Base-by-base conservation (phyloP, 2,797 vertebrate species). In the Characodon lateralis region DNA sequence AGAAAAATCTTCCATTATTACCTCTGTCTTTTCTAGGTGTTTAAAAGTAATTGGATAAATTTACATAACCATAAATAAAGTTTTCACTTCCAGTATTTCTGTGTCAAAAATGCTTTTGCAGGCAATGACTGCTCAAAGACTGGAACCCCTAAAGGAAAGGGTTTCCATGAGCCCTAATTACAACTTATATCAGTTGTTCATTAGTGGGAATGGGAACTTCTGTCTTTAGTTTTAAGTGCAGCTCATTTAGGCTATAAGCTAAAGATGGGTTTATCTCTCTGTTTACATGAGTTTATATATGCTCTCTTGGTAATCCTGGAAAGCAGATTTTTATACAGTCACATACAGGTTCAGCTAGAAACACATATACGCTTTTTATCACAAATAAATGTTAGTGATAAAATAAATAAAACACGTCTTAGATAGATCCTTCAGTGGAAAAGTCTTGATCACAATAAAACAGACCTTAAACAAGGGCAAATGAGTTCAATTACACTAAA, bases 401-500 rank as follows among this genome's bases (percentile, higher is more conserved):
- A 63, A 59, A 28, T 16, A 16, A 26, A 61, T 61, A 16, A 63
- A 31, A 35, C 5, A 35, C 12, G 35, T 65, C 16, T 39, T 28
- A 66, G 24, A 68, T 1, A 68, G 43, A 43, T 46, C 5, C 68
- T 50, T 58, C 28, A 2, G 14, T 20, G 43, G 48, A 75, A 6
- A 70, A 58, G 31, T 43, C 3, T 41, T 22, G 13, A 18, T 31
- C 3, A 50, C n/a, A 13, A 22, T 28, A 73, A 74, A 82, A 58
- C 63, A 78, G 39, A 70, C 26, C 51, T 63, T 69, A 83, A 89
- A 87, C 71, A 53, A 83, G 56, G 55, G 58, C 73, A 76, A 74
- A 70, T 77, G 83, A 76, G 89, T 82, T 91, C 83, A 89, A 71
- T 72, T 55, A 75, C 70, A 56, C 18, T 61, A 81, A 48, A 66